Percentiles rank a stretch among this genome's conserved stretches.
Conservation (phyloP, 1,140 invertebrate species). For the Drosophila miranda region DNA sequence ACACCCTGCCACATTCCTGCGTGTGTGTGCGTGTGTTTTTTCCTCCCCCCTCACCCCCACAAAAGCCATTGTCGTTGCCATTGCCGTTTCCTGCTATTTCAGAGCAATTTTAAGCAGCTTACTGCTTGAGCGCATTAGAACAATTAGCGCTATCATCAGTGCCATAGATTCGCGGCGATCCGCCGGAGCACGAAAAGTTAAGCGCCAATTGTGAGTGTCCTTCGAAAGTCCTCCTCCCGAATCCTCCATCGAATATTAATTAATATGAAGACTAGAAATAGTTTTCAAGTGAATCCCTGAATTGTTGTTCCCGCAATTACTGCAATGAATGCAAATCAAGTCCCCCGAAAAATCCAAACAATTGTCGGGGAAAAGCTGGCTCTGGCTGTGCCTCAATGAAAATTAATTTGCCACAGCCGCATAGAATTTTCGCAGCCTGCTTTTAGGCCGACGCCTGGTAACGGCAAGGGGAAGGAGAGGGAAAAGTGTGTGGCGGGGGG, state of each 20-base stretch:
- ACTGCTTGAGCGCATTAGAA: conserved; percentile 68
- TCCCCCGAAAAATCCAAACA: conserved; percentile 9
- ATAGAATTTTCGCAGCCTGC: conserved; percentile 54
- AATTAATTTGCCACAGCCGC: conserved; percentile 59
- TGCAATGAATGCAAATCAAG: conserved; percentile 30
- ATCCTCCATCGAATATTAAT: background rate
- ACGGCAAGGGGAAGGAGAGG: conserved; percentile 6
- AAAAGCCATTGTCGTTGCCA: too few relatives aligned
- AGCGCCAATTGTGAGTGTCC: conserved; percentile 14
- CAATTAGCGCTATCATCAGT: conserved; percentile 53
- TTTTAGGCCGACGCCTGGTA: conserved; percentile 49
- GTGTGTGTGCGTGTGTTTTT: background rate
- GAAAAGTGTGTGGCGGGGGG: background rate
- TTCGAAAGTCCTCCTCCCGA: background rate
- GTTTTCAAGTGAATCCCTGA: background rate
- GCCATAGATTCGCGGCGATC: conserved; percentile 30
- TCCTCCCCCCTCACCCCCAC: background rate
- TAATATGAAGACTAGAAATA: background rate
- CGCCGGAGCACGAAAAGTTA: conserved; percentile 19
- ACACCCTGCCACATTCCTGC: background rate
- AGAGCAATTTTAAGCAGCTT: conserved; percentile 63
- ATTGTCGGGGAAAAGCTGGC: background rate
- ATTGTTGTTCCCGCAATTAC: conserved; percentile 10
- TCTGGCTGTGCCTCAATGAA: conserved; percentile 24
- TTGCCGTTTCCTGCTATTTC: conserved; percentile 23